Conservation (phyloP, 2,797 vertebrate species). For the Basileuterus tristriatus region DNA sequence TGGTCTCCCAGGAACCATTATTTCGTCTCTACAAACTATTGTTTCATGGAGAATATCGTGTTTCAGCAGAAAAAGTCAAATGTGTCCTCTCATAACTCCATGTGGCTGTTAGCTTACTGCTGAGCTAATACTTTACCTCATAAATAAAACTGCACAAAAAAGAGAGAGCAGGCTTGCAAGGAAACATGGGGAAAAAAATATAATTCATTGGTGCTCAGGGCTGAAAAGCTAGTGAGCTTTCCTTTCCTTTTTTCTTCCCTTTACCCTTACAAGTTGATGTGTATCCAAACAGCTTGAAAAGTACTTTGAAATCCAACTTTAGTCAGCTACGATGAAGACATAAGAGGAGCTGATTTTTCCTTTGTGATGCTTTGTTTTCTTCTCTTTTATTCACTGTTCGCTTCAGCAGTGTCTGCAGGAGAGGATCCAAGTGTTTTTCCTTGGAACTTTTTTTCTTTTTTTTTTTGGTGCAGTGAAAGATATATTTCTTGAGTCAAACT, state of each 20-base stretch:
- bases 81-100: conserved; percentile 55
- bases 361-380: conserved; percentile 61
- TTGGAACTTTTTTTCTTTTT: neutral
- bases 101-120: conserved; percentile 66
- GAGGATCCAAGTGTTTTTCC: conserved; percentile 2
- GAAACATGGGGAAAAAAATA: conserved; percentile 24
- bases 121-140: conserved; percentile 66
- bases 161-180: conserved; percentile 23
- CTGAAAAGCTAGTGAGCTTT: conserved; percentile 50
- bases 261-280: conserved; percentile 65
- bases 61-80: conserved; percentile 71
- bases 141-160: conserved; percentile 55
- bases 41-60: conserved; percentile 25
- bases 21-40: conserved; percentile 11
- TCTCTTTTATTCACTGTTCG: neutral
- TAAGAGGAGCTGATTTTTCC: conserved; percentile 60
- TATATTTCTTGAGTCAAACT: neutral
- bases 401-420: conserved; percentile 34
- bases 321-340: conserved; percentile 62
- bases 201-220: conserved; percentile 31
- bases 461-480: neutral
- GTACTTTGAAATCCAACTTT: conserved; percentile 69
- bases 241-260: conserved; percentile 52
- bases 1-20: conserved; percentile 39
- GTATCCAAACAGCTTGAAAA: conserved; percentile 71